phyloP scores from a whole-genome alignment of 1,140 invertebrate species.

The Euura saliciscinereae region DNA sequence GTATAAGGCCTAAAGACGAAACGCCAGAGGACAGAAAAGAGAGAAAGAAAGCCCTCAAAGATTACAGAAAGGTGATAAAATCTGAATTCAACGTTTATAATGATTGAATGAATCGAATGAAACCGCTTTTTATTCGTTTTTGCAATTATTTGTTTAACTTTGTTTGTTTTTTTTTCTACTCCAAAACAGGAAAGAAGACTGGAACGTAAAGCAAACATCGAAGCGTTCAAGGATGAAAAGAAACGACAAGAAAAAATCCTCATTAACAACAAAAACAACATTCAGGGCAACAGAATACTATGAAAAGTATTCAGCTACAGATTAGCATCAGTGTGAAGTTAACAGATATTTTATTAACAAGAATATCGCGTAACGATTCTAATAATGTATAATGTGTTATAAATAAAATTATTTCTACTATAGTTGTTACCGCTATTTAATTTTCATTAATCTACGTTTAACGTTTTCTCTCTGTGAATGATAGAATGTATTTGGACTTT shows the following conservation, averaged over 20 bases:
- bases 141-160: not conserved
- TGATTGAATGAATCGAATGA: slow-evolving; percentile 12
- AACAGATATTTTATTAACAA: not conserved
- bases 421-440: not conserved
- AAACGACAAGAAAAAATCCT: slow-evolving; percentile 79
- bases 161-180: not conserved
- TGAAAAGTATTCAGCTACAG: slow-evolving; percentile 41
- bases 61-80: slow-evolving; percentile 71
- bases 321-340: not conserved
- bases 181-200: slow-evolving; percentile 72
- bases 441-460: no score
- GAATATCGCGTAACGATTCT: not conserved
- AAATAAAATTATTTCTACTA: not conserved
- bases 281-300: slow-evolving; percentile 73
- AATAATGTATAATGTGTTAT: not conserved
- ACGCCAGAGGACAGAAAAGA: slow-evolving; percentile 79
- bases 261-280: slow-evolving; percentile 75
- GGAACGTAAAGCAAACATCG: slow-evolving; percentile 85
- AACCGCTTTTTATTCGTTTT: not conserved
- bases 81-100: not conserved
- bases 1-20: slow-evolving; percentile 82
- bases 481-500: no score
- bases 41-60: slow-evolving; percentile 82
- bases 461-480: no score
- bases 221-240: slow-evolving; percentile 89